Conservation (phyloP, 1,140 invertebrate species). For the Thaumatotibia leucotreta region DNA sequence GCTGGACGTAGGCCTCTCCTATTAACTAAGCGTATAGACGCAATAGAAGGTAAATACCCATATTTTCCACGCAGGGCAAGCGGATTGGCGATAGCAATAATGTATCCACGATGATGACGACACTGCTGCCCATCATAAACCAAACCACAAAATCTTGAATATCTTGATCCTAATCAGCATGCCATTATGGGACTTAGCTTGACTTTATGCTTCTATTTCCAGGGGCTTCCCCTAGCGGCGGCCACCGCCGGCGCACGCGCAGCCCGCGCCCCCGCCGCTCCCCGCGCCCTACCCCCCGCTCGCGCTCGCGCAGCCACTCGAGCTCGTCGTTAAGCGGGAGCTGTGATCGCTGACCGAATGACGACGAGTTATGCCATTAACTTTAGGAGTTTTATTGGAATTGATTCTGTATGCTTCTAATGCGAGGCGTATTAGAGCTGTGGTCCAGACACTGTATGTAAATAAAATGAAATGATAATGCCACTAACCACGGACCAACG, state of each 20-base stretch:
- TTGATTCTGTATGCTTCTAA: too few species aligned
- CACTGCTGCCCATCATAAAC: too few species aligned
- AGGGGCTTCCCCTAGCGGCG: slow-evolving; percentile 70
- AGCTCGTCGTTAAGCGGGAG: slow-evolving; percentile 68
- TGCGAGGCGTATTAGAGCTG: too few species aligned
- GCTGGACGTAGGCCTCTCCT: too few species aligned
- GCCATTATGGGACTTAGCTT: background rate
- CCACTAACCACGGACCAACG: background rate
- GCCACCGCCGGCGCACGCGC: slow-evolving; percentile 70
- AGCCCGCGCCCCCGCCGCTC: slow-evolving; percentile 54
- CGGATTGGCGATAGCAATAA: too few species aligned
- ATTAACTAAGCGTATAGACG: too few species aligned
- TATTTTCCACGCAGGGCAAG: too few species aligned
- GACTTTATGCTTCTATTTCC: background rate
- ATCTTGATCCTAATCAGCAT: too few species aligned
- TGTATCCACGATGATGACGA: too few species aligned
- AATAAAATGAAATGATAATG: background rate
- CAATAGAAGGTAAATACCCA: too few species aligned
- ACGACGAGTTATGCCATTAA: background rate
- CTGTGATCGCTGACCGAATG: slow-evolving; percentile 40
- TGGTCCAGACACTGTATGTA: too few species aligned
- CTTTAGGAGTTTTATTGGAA: background rate
- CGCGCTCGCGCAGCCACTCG: slow-evolving; percentile 52
- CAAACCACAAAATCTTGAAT: too few species aligned
- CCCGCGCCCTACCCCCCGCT: slow-evolving; percentile 34